Evolutionary conservation across 2,113 vertebrate genomes (phyloP).

Genomic region (Sinocyclocheilus grahami): DNA sequence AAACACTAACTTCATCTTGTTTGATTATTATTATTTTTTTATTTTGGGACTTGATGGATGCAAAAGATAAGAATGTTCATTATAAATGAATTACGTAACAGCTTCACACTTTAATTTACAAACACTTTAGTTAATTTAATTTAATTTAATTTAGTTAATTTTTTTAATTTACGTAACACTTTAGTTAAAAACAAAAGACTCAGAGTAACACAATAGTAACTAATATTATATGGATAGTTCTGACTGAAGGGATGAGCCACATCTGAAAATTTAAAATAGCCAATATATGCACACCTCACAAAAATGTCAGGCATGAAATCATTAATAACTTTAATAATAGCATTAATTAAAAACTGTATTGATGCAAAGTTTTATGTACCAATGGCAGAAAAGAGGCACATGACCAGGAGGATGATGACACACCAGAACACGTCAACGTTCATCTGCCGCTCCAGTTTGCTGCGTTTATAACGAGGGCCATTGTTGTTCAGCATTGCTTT

Average conservation of each 20-base stretch:
- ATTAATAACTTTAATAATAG: too few species aligned
- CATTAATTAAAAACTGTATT: not conserved
- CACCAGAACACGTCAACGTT: constrained; percentile 97
- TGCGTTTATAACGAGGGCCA: constrained; percentile 95
- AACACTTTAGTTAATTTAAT: too few species aligned
- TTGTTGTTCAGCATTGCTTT: constrained; percentile 98
- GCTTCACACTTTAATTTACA: too few species aligned
- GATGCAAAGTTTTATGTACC: constrained; percentile 77
- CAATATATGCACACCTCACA: not conserved
- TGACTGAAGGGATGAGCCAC: not conserved
- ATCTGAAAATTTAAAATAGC: not conserved
- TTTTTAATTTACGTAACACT: not conserved
- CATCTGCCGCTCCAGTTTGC: constrained; percentile 95
- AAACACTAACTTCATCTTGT: not conserved
- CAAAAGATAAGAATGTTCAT: not conserved
- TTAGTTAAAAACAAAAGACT: not conserved
- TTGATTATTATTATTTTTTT: not conserved
- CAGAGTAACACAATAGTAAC: not conserved
- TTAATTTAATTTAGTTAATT: too few species aligned
- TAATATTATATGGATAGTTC: not conserved
- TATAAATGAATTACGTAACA: not conserved
- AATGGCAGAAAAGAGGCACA: constrained; percentile 91
- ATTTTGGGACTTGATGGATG: too few species aligned
- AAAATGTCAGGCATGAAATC: not conserved
- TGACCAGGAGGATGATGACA: constrained; percentile 90